These are phyloP conservation scores for Cettia cetti DNA, from an alignment of 2,113 vertebrate genomes.

Conservation along the genomic window DNA sequence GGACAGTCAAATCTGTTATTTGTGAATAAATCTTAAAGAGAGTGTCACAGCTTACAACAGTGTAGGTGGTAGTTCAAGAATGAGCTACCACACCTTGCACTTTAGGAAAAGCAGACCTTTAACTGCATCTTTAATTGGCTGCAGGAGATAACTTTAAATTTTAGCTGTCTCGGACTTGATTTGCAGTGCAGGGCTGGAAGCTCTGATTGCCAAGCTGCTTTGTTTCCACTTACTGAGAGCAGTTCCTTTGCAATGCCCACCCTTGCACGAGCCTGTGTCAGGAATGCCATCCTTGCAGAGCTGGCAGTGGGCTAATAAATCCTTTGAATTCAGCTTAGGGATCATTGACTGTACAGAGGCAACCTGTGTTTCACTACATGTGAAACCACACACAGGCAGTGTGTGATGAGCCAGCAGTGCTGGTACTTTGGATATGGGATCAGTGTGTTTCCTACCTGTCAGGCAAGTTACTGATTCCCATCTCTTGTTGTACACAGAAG, in stretches of 20 bases:
- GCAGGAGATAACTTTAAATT: neutral
- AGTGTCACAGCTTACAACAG: neutral
- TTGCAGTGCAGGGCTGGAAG: neutral
- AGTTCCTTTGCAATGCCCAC: neutral
- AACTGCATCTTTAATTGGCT: neutral
- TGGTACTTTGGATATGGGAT: neutral
- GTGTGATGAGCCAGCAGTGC: neutral
- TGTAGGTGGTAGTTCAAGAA: neutral
- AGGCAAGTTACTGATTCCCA: neutral
- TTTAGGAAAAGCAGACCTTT: neutral
- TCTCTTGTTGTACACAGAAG: neutral
- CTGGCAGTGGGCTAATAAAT: neutral
- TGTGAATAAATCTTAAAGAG: neutral
- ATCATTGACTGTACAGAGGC: neutral
- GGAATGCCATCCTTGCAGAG: neutral
- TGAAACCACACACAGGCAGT: neutral
- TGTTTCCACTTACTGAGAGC: neutral
- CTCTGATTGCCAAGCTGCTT: neutral
- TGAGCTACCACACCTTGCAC: neutral
- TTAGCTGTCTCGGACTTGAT: neutral
- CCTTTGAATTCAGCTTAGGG: neutral
- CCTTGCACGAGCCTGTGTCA: neutral
- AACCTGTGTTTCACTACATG: neutral
- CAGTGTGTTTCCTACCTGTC: neutral
- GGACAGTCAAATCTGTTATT: neutral